Conservation (phyloP, 2,888 invertebrate genomes). For the Drosophila niveifrons region DNA sequence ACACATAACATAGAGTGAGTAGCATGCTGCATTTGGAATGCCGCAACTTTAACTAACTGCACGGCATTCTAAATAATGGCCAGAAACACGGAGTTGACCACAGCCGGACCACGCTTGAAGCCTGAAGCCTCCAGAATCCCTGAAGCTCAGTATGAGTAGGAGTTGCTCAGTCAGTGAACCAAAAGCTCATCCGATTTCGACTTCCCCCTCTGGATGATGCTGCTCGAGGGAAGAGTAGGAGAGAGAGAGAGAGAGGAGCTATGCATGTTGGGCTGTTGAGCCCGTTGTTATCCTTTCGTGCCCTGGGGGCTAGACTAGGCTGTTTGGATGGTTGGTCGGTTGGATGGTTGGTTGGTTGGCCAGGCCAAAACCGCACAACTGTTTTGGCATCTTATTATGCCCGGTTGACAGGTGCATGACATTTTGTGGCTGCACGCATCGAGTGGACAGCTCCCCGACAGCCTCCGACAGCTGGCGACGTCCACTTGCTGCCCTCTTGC, state of each 20-base stretch:
- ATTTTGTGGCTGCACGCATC: slow-evolving; percentile 77
- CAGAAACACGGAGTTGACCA: slow-evolving; percentile 31
- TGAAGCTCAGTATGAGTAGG: slow-evolving; percentile 2
- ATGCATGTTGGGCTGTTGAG: slow-evolving; percentile 21
- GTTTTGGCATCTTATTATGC: slow-evolving; percentile 81
- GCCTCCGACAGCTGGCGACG: slow-evolving; percentile 50
- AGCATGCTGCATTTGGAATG: neutral
- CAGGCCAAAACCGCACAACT: slow-evolving; percentile 76
- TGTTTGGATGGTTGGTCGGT: slow-evolving; percentile 31
- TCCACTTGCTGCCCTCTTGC: slow-evolving; percentile 6
- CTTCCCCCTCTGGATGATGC: slow-evolving; percentile 8
- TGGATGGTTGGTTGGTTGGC: slow-evolving; percentile 45
- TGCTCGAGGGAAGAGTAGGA: neutral
- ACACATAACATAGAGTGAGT: neutral
- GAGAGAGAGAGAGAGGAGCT: neutral
- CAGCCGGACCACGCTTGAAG: slow-evolving; percentile 4
- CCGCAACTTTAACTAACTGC: slow-evolving; percentile 23
- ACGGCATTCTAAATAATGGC: slow-evolving; percentile 14
- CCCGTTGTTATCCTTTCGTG: slow-evolving; percentile 45
- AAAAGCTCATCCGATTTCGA: slow-evolving; percentile 22
- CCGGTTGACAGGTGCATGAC: slow-evolving; percentile 79
- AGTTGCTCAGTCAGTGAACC: slow-evolving; percentile 12
- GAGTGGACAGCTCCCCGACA: slow-evolving; percentile 28
- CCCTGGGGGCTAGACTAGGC: slow-evolving; percentile 24
- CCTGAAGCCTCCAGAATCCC: neutral